phyloP scores from a whole-genome alignment of 2,888 invertebrate species.

The Cacoxenus indagator region DNA sequence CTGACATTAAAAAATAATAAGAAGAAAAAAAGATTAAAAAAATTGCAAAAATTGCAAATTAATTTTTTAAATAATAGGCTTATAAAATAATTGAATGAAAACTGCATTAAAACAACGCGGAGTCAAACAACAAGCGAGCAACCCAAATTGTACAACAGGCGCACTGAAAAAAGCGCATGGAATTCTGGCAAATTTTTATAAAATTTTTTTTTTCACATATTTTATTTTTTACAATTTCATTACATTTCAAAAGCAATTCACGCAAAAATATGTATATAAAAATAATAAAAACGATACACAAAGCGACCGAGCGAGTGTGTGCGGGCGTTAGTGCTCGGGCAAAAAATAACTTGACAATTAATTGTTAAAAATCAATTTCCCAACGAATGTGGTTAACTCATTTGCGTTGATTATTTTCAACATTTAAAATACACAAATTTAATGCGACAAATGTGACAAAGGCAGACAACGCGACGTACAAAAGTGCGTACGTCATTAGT shows the following conservation, averaged over 20 bases:
- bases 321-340: neutral
- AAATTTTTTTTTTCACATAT: slow-evolving; percentile 39
- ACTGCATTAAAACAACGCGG: slow-evolving; percentile 35
- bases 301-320: neutral
- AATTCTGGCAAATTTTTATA: slow-evolving; percentile 39
- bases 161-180: slow-evolving; percentile 7
- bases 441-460: neutral
- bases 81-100: slow-evolving; percentile 53
- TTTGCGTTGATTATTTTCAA: slow-evolving; percentile 36
- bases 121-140: neutral
- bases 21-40: neutral
- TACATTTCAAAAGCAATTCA: neutral
- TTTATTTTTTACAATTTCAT: neutral
- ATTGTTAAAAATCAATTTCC: slow-evolving; percentile 55
- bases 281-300: neutral
- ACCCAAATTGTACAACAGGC: neutral
- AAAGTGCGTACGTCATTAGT: slow-evolving; percentile 33
- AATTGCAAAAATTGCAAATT: slow-evolving; percentile 32
- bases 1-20: slow-evolving; percentile 5
- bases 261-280: neutral
- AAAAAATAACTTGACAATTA: slow-evolving; percentile 37
- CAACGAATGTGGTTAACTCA: slow-evolving; percentile 47
- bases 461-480: slow-evolving; percentile 23
- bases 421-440: slow-evolving; percentile 2
- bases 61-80: slow-evolving; percentile 53